Evolutionary conservation across 2,113 vertebrate species (phyloP).

Genomic region (Myocastor coypus): DNA sequence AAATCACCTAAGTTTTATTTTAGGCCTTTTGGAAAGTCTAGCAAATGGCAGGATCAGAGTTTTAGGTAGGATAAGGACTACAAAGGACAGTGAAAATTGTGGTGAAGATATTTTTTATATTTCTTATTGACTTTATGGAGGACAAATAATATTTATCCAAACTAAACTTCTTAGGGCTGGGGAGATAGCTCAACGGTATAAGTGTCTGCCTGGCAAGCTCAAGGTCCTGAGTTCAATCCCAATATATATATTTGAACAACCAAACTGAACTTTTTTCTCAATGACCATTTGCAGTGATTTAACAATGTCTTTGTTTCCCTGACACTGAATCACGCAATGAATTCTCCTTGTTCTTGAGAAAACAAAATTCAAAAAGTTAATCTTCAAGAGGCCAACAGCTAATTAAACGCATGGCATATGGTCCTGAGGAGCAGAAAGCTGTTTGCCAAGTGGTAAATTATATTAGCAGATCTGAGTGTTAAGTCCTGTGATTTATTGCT

Average conservation of each 20-base stretch:
- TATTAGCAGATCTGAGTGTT: neutral
- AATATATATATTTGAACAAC: no score
- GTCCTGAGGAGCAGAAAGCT: neutral
- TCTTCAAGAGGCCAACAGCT: neutral
- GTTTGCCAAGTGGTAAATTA: neutral
- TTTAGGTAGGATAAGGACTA: neutral
- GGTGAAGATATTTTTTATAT: neutral
- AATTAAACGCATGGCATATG: neutral
- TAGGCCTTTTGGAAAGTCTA: neutral
- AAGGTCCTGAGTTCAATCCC: no score
- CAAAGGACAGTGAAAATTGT: neutral
- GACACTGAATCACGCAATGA: neutral
- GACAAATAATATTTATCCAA: neutral
- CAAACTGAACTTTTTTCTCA: neutral
- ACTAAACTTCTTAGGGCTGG: neutral
- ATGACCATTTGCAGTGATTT: neutral
- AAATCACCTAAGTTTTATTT: neutral
- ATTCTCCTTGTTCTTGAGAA: neutral
- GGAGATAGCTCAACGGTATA: no score
- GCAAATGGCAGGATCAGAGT: neutral
- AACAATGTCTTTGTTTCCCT: neutral
- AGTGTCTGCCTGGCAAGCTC: no score
- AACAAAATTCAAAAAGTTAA: neutral
- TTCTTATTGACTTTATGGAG: neutral
- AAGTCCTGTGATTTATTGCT: neutral